These are phyloP conservation scores for Gastrophysa polygoni DNA, from an alignment of 2,888 invertebrate genomes.

Conservation along the genomic window DNA sequence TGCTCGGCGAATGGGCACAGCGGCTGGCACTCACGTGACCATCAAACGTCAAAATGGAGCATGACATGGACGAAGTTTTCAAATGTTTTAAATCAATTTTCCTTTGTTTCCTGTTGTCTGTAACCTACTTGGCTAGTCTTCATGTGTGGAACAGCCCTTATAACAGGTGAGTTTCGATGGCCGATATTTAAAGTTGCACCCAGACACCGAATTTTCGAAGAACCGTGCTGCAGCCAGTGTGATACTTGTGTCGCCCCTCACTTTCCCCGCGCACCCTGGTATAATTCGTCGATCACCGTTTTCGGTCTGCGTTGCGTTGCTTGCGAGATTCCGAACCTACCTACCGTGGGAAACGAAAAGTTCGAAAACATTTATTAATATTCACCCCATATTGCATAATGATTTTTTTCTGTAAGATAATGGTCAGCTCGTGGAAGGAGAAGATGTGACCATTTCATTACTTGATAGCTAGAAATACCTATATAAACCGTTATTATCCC, in stretches of 20 bases:
- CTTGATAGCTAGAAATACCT: too few relatives aligned
- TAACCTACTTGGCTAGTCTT: slow-evolving; percentile 84
- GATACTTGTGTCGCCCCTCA: slow-evolving; percentile 28
- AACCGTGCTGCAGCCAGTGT: slow-evolving; percentile 26
- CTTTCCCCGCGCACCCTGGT: slow-evolving; percentile 27
- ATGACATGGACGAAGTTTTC: slow-evolving; percentile 51
- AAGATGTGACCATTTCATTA: background rate
- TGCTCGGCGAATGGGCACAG: slow-evolving; percentile 27
- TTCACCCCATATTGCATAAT: slow-evolving; percentile 24
- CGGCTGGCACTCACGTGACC: slow-evolving; percentile 33
- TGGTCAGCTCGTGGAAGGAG: too few relatives aligned
- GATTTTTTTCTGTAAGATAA: background rate
- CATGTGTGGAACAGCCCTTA: slow-evolving; percentile 84
- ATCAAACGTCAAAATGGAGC: slow-evolving; percentile 46
- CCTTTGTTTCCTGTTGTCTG: slow-evolving; percentile 77
- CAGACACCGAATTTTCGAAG: slow-evolving; percentile 21
- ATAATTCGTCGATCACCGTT: slow-evolving; percentile 15
- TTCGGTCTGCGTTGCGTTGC: too few relatives aligned
- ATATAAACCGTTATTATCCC: too few relatives aligned
- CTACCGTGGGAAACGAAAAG: slow-evolving; percentile 27
- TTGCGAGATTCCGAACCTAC: background rate
- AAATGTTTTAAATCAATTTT: slow-evolving; percentile 68
- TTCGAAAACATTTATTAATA: slow-evolving; percentile 28
- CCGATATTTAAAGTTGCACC: slow-evolving; percentile 25
- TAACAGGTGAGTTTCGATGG: slow-evolving; percentile 65